A percentile compares a stretch with the other conserved stretches of the same genome.
Evolutionary conservation across 2,888 invertebrate species (phyloP).

Genomic region (Taenaris catops): DNA sequence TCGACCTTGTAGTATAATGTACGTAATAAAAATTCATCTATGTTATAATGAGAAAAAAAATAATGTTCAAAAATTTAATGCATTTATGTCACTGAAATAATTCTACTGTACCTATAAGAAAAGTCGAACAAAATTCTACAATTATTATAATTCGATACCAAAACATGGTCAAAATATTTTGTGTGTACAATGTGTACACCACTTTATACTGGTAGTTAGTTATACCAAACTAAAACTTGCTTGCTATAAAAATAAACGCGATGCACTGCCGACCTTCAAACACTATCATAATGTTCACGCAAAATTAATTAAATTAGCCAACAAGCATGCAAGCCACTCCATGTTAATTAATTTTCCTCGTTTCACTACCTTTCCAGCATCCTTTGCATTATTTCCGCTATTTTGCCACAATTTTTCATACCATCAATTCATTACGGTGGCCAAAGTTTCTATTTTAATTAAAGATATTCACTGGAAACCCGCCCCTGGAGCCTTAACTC

Average conservation of each 20-base stretch:
- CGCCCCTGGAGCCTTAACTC: conserved; percentile 74
- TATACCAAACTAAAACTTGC: not conserved
- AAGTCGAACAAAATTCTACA: too few relatives aligned
- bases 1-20: too few relatives aligned
- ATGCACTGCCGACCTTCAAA: conserved; percentile 11
- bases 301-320: conserved; percentile 19
- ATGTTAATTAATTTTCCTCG: conserved; percentile 41
- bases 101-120: too few relatives aligned
- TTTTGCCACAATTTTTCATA: conserved; percentile 36
- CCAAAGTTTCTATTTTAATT: conserved; percentile 72
- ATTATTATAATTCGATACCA: too few relatives aligned
- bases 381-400: conserved; percentile 31
- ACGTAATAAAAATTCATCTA: too few relatives aligned
- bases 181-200: too few relatives aligned
- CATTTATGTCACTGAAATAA: too few relatives aligned
- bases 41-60: too few relatives aligned
- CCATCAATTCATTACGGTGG: conserved; percentile 62
- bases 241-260: not conserved
- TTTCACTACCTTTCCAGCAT: conserved; percentile 31
- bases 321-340: conserved; percentile 27
- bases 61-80: too few relatives aligned
- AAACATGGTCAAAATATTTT: too few relatives aligned
- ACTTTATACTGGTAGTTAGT: too few relatives aligned
- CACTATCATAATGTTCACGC: conserved; percentile 12
- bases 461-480: conserved; percentile 70